Conservation (phyloP, 2,888 invertebrate species). For the Ormyrus labotus region DNA sequence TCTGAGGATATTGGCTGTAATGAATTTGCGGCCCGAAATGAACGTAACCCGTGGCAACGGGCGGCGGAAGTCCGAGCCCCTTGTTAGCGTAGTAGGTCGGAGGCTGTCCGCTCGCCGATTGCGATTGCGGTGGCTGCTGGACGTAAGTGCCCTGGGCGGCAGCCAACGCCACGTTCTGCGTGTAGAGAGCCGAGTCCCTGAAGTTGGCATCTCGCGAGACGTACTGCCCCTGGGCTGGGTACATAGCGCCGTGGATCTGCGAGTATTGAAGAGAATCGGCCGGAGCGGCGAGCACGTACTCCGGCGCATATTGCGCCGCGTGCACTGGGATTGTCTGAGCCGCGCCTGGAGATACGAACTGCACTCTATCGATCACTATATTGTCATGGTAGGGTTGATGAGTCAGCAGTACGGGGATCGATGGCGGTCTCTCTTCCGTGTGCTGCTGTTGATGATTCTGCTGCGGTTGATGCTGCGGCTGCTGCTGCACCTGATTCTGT, state of each 20-base stretch:
- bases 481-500: slow-evolving; percentile 31
- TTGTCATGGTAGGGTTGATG: slow-evolving; percentile 68
- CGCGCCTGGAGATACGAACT: slow-evolving; percentile 69
- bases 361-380: slow-evolving; percentile 62
- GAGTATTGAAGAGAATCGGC: slow-evolving; percentile 67
- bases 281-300: slow-evolving; percentile 63
- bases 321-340: slow-evolving; percentile 72
- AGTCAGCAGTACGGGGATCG: slow-evolving; percentile 65
- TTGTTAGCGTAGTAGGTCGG: slow-evolving; percentile 65
- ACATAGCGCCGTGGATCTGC: slow-evolving; percentile 69
- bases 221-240: slow-evolving; percentile 68
- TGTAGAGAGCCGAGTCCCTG: slow-evolving; percentile 67
- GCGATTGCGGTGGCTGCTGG: slow-evolving; percentile 68
- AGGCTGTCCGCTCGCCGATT: slow-evolving; percentile 70
- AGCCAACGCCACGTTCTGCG: slow-evolving; percentile 63
- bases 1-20: slow-evolving; percentile 71
- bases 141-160: slow-evolving; percentile 69
- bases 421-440: slow-evolving; percentile 67
- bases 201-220: slow-evolving; percentile 70
- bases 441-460: slow-evolving; percentile 10
- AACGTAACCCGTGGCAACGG: slow-evolving; percentile 64
- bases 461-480: background rate
- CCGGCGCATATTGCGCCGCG: slow-evolving; percentile 66
- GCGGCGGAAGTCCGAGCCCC: slow-evolving; percentile 66
- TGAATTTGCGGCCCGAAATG: slow-evolving; percentile 62